Evolutionary conservation across 2,888 invertebrate genomes (phyloP).

Genomic region (Cosmopolites sordidus): DNA sequence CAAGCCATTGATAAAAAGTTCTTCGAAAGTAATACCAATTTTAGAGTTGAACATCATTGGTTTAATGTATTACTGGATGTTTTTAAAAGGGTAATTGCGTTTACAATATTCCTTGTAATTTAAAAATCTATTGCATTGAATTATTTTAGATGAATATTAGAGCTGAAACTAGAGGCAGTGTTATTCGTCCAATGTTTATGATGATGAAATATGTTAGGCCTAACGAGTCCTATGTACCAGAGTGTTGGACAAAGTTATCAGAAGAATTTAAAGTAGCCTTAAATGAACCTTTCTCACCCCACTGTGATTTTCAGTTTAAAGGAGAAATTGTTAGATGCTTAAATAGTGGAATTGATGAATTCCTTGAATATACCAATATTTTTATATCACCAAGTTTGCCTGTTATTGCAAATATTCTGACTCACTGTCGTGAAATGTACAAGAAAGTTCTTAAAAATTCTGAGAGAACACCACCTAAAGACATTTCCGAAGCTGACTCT

Average conservation of each 20-base stretch:
- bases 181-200: constrained; percentile 15
- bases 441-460: constrained; percentile 29
- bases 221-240: constrained; percentile 4
- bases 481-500: constrained; percentile 21
- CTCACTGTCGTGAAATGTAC: constrained; percentile 30
- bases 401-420: constrained; percentile 32
- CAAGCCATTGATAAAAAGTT: constrained; percentile 25
- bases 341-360: constrained; percentile 12
- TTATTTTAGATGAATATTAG: constrained; percentile 11
- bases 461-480: constrained; percentile 25
- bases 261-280: constrained; percentile 24
- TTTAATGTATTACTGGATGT: constrained; percentile 30
- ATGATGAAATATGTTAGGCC: constrained; percentile 13
- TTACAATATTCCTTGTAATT: background rate
- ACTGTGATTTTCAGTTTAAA: constrained; percentile 31
- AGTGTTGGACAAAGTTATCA: constrained; percentile 14
- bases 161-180: constrained; percentile 1
- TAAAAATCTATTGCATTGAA: background rate
- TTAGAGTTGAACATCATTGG: constrained; percentile 28
- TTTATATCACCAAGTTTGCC: constrained; percentile 26
- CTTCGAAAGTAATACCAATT: constrained; percentile 15
- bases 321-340: constrained; percentile 30
- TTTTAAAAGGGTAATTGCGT: constrained; percentile 26
- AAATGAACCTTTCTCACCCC: constrained; percentile 28
- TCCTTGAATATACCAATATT: constrained; percentile 5